Base-by-base conservation (phyloP, 2,888 invertebrate species). In the Caenorhabditis japonica region DNA sequence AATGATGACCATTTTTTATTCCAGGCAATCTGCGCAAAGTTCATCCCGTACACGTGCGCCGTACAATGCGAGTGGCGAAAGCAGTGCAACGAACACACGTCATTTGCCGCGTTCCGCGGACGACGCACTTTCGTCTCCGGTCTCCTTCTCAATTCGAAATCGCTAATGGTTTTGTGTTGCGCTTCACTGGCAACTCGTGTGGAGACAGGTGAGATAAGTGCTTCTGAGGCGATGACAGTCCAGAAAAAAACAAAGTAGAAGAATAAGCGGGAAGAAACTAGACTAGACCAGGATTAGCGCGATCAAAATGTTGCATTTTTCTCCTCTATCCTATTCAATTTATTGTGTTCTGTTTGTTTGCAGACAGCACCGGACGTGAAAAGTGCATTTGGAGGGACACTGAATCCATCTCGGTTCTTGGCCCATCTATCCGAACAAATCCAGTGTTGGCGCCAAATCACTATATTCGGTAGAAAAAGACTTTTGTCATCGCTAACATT, bases 121-220 rank as follows among this genome's bases (percentile, higher is more conserved):
- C 76, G 83, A 17, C 77, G 86, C 25, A 85, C 85, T 27, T 86
- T 82, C 69, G 83, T 87, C 38, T 77, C 85, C 23, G 86, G 86
- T 21, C 79, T 86, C 52, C 77, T 86, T 36, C 76, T 86, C 43
- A 85, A 84, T 68, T 61, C 78, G 19, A 78, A 82, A 59, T 80
- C 79, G 19, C 75, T 84, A 46, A 76, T 85, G 76, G 75, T 85
- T 19, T 82, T 84, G 33, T 86, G 86, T 60, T 86, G 86, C 72
- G 82, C 85, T 44, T 83, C 86, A 21, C 52, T 86, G 60, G 77
- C 84, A 30, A 85, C 84, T 23, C 61, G 82, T 60, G 80, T 85
- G 39, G 80, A 77, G 51, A 76, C 75, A 59, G 81, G 83, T 83
- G 44, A 51, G 51, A 23, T 21, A 13, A 27, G n/a, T n/a, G n/a